These are phyloP conservation scores for Acrossocheilus wenchowensis DNA, from an alignment of 2,797 vertebrate genomes.

Conservation along the genomic window DNA sequence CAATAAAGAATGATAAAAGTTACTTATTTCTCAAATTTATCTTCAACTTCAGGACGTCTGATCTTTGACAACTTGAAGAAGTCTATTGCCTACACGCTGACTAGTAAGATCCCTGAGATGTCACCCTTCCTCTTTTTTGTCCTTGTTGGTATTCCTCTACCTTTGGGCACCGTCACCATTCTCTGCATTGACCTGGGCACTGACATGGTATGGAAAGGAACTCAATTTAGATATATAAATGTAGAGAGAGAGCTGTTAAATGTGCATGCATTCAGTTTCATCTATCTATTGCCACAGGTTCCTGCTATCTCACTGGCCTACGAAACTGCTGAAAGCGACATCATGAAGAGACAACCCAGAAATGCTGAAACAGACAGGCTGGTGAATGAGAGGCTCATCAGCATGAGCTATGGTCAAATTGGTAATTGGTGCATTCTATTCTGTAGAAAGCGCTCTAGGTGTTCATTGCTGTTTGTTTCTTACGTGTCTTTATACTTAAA, in stretches of 20 bases:
- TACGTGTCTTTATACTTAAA: not conserved
- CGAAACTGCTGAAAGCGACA: conserved; percentile 96
- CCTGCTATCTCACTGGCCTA: conserved; percentile 98
- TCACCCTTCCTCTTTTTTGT: conserved; percentile 97
- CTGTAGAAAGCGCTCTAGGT: not conserved
- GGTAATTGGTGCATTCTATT: conserved; percentile 78
- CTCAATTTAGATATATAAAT: not conserved
- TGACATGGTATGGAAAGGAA: conserved; percentile 85
- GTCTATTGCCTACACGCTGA: conserved; percentile 97
- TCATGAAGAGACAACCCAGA: conserved; percentile 98
- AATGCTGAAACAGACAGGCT: conserved; percentile 94
- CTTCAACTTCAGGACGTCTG: conserved; percentile 83
- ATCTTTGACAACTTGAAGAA: conserved; percentile 99
- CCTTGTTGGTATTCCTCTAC: conserved; percentile 93
- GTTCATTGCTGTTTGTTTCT: not conserved
- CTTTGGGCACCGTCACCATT: conserved; percentile 95
- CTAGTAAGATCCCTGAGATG: conserved; percentile 98
- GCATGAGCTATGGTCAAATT: conserved; percentile 97
- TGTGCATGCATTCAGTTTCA: not conserved
- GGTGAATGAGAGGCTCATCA: conserved; percentile 95
- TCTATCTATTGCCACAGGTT: conserved; percentile 74
- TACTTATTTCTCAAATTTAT: not conserved
- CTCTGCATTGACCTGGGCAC: conserved; percentile 98
- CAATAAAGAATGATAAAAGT: not conserved
- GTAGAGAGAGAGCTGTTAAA: not conserved